Base-by-base conservation (phyloP, 2,797 vertebrate genomes). In the Chrosomus eos region DNA sequence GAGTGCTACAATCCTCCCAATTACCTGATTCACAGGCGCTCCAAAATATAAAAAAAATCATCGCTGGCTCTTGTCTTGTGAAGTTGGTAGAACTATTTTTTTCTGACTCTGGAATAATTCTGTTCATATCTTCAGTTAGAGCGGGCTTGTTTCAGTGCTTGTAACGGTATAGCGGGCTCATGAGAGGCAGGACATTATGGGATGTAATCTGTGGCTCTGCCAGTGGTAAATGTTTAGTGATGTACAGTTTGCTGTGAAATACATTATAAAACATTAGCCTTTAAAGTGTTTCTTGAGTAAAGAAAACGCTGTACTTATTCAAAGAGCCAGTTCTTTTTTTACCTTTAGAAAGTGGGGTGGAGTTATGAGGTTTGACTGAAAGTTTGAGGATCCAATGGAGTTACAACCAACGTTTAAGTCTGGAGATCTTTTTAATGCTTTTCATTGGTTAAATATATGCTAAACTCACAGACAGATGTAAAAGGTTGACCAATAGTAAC, bases 1-100 rank as follows among this genome's bases (percentile, higher is more conserved):
- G 21, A 80, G 78, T 26, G 62, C 78, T 51, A 26, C 40, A 79
- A 70, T 70, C 66, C 5, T 19, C n/a, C 33, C 66, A 81, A 71
- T 71, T 81, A 81, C 10, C 14, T 33, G 36, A n/a, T 26, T 80
- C 21, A 68, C 64, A 80, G 45, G 8, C 11, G 0, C 31, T n/a
- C 62, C 11, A 26, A 66, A 33, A 43, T 33, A 14, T 80, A 28
- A 6, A 51, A 21, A 21, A 67, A 45, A 67, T 68, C 19, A 7
- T 36, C 5, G 4, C 77, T 51, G 31, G 43, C 43, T 80, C 62
- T 36, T 80, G 64, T 80, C 62, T 36, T 80, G 64, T 38, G 45
- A 53, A 80, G 43, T 51, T 80, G 31, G 10, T 80, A 36, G 21
- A 80, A 53, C 0, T 10, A 31, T 26, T 36, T 33, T n/a, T 53